phyloP scores from a whole-genome alignment of 2,113 vertebrate species.

The Psephotus haematonotus region DNA sequence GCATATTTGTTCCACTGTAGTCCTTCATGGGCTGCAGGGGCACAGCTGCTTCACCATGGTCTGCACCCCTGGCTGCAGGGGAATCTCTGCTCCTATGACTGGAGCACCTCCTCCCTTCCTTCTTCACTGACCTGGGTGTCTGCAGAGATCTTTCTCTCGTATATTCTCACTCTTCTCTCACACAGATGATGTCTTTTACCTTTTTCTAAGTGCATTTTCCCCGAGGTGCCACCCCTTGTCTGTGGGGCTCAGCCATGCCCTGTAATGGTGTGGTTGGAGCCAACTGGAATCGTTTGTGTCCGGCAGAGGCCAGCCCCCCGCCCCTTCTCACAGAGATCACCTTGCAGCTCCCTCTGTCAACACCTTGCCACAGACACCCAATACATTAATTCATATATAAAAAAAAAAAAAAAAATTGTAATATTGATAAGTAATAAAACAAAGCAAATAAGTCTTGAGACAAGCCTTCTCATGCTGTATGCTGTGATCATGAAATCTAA shows the following conservation, averaged over 20 bases:
- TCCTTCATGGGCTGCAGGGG: not conserved
- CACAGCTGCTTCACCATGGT: not conserved
- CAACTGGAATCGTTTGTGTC: not conserved
- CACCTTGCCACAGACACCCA: not conserved
- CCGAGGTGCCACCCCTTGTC: accelerated
- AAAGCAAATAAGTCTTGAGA: not conserved
- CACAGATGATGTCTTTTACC: not conserved
- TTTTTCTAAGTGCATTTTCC: not conserved
- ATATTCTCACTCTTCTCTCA: not conserved
- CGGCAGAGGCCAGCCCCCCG: accelerated
- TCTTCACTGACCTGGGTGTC: not conserved
- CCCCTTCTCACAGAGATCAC: not conserved
- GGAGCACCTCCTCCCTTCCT: not conserved
- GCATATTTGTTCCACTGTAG: not conserved
- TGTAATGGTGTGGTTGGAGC: accelerated
- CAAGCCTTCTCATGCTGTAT: not conserved
- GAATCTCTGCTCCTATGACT: accelerated
- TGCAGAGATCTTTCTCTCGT: not conserved
- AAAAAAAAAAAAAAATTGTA: not conserved
- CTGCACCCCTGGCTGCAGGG: not conserved
- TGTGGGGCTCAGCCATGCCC: accelerated
- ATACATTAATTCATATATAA: not conserved
- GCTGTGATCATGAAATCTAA: not conserved
- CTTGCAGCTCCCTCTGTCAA: accelerated
- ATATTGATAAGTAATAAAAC: not conserved